These are phyloP conservation scores for Cyphomyrmex costatus DNA, from an alignment of 1,140 invertebrate genomes.

Conservation along the genomic window DNA sequence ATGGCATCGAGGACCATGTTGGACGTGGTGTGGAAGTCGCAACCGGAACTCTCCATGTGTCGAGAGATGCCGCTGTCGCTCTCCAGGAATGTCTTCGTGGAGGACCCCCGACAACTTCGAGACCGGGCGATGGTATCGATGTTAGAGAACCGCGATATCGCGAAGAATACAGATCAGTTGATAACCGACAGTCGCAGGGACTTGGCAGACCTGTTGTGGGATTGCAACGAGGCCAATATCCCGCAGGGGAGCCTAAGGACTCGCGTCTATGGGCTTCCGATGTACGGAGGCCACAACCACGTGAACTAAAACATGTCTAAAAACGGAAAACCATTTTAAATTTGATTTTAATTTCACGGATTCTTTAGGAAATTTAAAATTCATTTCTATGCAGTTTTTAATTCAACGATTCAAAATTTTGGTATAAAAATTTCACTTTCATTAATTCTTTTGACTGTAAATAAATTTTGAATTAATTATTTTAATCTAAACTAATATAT, in stretches of 20 bases:
- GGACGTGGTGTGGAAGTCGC: conserved; percentile 80
- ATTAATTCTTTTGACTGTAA: not conserved
- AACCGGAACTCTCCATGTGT: conserved; percentile 82
- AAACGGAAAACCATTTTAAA: conserved; percentile 28
- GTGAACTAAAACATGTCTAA: conserved; percentile 80
- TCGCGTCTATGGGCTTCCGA: conserved; percentile 83
- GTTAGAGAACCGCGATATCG: conserved; percentile 85
- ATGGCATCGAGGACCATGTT: conserved; percentile 87
- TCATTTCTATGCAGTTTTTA: not conserved
- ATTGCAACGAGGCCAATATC: conserved; percentile 82
- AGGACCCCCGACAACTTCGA: conserved; percentile 82
- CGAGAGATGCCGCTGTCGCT: conserved; percentile 83
- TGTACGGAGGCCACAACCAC: conserved; percentile 80
- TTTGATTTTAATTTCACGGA: not conserved
- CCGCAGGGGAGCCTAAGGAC: conserved; percentile 80
- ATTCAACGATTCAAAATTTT: not conserved
- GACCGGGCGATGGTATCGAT: conserved; percentile 84
- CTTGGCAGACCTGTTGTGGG: conserved; percentile 79
- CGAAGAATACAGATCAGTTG: conserved; percentile 81
- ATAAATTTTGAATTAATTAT: no score
- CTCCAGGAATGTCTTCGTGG: conserved; percentile 85
- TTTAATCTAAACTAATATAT: no score
- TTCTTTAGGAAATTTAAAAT: not conserved
- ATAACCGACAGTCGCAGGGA: conserved; percentile 84
- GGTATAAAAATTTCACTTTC: not conserved